Base-by-base conservation (phyloP, 2,888 invertebrate species). In the Diarsia dahlii region DNA sequence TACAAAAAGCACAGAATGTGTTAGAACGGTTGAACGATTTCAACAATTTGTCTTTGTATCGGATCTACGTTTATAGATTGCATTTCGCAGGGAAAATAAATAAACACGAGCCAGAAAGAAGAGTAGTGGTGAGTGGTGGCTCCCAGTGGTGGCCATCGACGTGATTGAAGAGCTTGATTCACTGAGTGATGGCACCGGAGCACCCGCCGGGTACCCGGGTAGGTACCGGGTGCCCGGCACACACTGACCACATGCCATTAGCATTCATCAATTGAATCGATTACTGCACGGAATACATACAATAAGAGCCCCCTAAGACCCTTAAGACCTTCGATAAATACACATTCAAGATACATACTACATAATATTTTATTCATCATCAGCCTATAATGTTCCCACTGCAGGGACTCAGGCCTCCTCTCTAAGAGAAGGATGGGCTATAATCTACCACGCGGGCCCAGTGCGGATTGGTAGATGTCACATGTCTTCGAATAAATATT, bases 11-110 rank as follows among this genome's bases (percentile, higher is more conserved):
- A 76, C 18, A 54, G 13, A 52, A 63, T 9, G 46, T 54, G 45
- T 46, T 39, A 12, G 62, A 62, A 56, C 39, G 28, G 50, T 65
- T 66, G 52, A 74, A 64, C 39, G 64, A 65, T 66, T 81, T 50
- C 34, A 52, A 62, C 54, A 60, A 76, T 76, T 62, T 81, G 76
- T 80, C 70, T 80, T 52, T 65, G 54, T 62, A 56, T 66, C 34
- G 58, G 45, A 75, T 52, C 56, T 74, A 64, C 15, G 18, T 34
- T 56, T 68, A 50, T 54, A 74, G 34, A 80, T 80, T 80, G 77
- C 71, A 67, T 66, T 71, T 45, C 39, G 20, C 34, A 52, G 39
- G 20, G 50, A 48, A 67, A 76, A 71, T 71, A 80, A 67, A 71
- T 67, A 50, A 18, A 56, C 10, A 46, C 23, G 12, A 45, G 18